Evolutionary conservation across 2,113 vertebrate genomes (phyloP).

Genomic region (Muntiacus reevesi): DNA sequence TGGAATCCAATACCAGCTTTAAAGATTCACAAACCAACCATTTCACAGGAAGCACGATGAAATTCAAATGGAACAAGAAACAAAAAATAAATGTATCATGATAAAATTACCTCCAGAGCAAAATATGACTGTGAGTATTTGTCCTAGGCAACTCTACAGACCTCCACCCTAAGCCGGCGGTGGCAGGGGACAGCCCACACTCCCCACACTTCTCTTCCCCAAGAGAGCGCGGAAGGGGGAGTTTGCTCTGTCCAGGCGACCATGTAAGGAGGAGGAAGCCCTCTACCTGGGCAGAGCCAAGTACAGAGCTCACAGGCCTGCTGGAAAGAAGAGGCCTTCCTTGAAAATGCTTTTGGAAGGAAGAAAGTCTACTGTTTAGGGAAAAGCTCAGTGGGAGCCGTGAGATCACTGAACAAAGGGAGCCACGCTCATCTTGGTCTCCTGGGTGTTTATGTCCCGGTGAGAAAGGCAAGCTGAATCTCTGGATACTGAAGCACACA

Average conservation of each 20-base stretch:
- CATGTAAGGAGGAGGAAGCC: background rate
- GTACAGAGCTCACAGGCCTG: background rate
- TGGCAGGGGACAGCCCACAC: background rate
- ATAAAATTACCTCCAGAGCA: background rate
- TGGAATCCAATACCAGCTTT: background rate
- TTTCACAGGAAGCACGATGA: background rate
- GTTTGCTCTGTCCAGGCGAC: background rate
- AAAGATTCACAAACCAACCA: background rate
- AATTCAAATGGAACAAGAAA: background rate
- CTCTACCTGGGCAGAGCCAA: background rate
- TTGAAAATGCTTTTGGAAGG: background rate
- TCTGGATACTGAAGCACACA: background rate
- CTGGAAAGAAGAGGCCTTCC: background rate
- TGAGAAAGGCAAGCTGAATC: background rate
- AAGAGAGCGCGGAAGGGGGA: background rate
- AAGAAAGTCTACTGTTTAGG: background rate
- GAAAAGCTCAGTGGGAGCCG: background rate
- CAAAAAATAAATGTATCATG: background rate
- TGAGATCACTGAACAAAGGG: background rate
- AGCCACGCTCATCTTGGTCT: background rate
- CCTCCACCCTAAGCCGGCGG: too few relatives aligned
- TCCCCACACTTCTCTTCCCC: background rate
- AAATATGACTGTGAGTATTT: background rate
- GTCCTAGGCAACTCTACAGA: background rate
- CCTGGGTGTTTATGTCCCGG: background rate